These are phyloP conservation scores for Andrena cerasifolii DNA, from an alignment of 1,140 invertebrate species.

Conservation along the genomic window DNA sequence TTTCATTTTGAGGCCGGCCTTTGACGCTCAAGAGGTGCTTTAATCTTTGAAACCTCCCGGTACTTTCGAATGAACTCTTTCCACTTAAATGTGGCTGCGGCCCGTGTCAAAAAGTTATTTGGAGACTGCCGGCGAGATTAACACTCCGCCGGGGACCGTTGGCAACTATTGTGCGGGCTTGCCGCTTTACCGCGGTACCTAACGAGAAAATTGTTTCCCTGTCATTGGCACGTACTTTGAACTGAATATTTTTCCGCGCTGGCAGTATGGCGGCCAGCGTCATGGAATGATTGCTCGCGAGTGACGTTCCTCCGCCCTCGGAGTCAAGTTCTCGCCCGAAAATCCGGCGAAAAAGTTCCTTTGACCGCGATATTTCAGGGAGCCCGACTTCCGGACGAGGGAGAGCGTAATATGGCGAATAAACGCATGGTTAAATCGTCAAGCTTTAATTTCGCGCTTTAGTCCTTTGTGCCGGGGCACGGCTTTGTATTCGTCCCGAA, in stretches of 20 bases:
- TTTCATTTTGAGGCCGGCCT: slow-evolving; percentile 30
- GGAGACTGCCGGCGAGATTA: background rate
- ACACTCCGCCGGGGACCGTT: background rate
- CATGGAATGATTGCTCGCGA: too few relatives aligned
- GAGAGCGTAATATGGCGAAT: slow-evolving; percentile 19
- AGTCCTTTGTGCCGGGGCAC: slow-evolving; percentile 23
- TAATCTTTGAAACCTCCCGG: slow-evolving; percentile 40
- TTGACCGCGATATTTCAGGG: slow-evolving; percentile 34
- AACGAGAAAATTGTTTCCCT: too few relatives aligned
- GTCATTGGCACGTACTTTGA: too few relatives aligned
- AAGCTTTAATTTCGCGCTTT: slow-evolving; percentile 46
- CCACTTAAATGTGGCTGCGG: slow-evolving; percentile 8
- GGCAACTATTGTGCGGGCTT: too few relatives aligned
- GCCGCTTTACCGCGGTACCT: too few relatives aligned
- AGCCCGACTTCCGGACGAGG: background rate
- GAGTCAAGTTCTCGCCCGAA: too few relatives aligned
- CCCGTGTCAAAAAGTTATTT: slow-evolving; percentile 21
- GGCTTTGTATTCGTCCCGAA: slow-evolving; percentile 34
- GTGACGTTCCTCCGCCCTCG: too few relatives aligned
- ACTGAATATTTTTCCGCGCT: too few relatives aligned
- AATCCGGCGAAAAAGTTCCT: background rate
- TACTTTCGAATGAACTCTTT: slow-evolving; percentile 30
- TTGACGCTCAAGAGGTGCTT: slow-evolving; percentile 47
- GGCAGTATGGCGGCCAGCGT: too few relatives aligned
- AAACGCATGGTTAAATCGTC: slow-evolving; percentile 47